phyloP scores from a whole-genome alignment of 2,888 invertebrate species.

The Acleris sparsana region DNA sequence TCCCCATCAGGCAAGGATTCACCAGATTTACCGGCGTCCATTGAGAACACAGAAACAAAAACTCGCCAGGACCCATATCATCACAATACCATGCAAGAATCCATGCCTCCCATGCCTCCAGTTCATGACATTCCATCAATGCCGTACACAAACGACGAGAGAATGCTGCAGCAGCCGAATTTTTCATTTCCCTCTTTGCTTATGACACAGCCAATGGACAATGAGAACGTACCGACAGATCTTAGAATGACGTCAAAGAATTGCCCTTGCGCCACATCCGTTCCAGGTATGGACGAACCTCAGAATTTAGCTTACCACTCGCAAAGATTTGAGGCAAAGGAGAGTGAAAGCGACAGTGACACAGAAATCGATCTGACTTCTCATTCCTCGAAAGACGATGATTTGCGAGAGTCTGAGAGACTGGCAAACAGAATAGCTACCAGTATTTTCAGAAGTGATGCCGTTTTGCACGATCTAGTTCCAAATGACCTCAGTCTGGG shows the following conservation, averaged over 20 bases:
- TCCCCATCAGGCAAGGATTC: conserved; percentile 73
- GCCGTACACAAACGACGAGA: conserved; percentile 61
- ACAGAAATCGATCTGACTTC: conserved; percentile 80
- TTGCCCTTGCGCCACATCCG: conserved; percentile 61
- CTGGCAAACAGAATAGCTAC: conserved; percentile 74
- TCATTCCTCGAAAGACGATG: conserved; percentile 77
- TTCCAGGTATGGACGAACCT: conserved; percentile 59
- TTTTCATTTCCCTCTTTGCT: conserved; percentile 69
- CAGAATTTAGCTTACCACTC: conserved; percentile 71
- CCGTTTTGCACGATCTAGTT: conserved; percentile 73
- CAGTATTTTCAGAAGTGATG: conserved; percentile 73
- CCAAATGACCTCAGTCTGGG: conserved; percentile 78
- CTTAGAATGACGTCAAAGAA: conserved; percentile 65
- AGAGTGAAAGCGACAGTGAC: conserved; percentile 75
- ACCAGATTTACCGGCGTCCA: conserved; percentile 60
- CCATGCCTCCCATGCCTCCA: conserved; percentile 48
- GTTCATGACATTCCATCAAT: conserved; percentile 65
- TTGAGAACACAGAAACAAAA: conserved; percentile 66
- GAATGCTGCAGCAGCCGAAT: conserved; percentile 63
- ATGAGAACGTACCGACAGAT: conserved; percentile 73
- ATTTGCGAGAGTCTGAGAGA: conserved; percentile 72
- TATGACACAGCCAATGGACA: conserved; percentile 63
- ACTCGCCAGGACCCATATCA: conserved; percentile 68
- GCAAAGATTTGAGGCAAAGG: conserved; percentile 57
- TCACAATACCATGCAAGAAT: conserved; percentile 60